Percentiles rank a stretch among this genome's conserved stretches.
Evolutionary conservation across 1,140 invertebrate species (phyloP).

Genomic region (Manduca sexta): DNA sequence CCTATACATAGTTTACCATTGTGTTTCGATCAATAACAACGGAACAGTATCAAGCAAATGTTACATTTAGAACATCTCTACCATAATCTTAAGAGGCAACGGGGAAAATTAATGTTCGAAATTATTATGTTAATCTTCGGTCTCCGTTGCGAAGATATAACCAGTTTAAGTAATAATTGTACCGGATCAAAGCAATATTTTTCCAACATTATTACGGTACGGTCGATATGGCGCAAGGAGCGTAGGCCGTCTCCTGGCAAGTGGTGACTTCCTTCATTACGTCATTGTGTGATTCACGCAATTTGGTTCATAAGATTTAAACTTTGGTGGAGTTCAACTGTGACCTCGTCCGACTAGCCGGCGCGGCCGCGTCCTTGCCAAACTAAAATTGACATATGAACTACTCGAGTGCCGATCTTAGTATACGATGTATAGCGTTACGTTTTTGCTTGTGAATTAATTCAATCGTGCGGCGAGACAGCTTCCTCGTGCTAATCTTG

Average conservation of each 20-base stretch:
- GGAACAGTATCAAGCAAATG: no score
- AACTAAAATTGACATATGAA: constrained; percentile 13
- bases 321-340: constrained; percentile 23
- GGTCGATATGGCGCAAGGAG: constrained; percentile 29
- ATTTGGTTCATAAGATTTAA: constrained; percentile 19
- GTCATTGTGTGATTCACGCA: constrained; percentile 58
- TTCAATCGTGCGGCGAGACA: no score
- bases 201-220: constrained; percentile 32
- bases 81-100: background rate
- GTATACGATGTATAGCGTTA: background rate
- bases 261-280: constrained; percentile 62
- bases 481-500: constrained; percentile 10
- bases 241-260: constrained; percentile 50
- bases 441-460: background rate
- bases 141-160: constrained; percentile 17
- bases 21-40: no score
- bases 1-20: no score
- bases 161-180: constrained; percentile 22
- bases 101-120: constrained; percentile 14
- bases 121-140: constrained; percentile 23
- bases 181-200: constrained; percentile 33
- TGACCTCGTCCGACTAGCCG: constrained; percentile 25
- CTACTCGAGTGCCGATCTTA: no score
- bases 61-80: no score
- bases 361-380: constrained; percentile 15